A percentile compares a stretch with the other conserved stretches of the same genome.
Evolutionary conservation across 2,888 invertebrate genomes (phyloP).

Genomic region (Acleris laterana): DNA sequence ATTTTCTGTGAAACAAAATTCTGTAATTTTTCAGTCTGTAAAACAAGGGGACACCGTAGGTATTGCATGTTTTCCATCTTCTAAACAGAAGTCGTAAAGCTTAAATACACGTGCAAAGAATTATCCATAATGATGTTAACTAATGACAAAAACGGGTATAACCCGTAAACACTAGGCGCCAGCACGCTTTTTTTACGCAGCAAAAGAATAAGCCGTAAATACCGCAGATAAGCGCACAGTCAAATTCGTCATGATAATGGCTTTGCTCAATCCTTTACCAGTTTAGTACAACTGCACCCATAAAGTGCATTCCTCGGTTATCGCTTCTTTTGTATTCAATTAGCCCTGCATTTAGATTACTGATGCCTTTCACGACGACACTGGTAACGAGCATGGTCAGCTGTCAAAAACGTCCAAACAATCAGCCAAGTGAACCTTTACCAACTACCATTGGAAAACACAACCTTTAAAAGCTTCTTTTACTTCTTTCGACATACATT

Average conservation of each 20-base stretch:
- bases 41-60: too few relatives aligned
- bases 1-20: too few relatives aligned
- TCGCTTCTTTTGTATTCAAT: slow-evolving; percentile 83
- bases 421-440: slow-evolving; percentile 64
- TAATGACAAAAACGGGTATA: background rate
- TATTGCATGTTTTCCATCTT: too few relatives aligned
- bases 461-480: slow-evolving; percentile 37
- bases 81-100: too few relatives aligned
- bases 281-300: slow-evolving; percentile 64
- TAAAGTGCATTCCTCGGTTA: slow-evolving; percentile 78
- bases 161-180: slow-evolving; percentile 12
- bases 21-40: too few relatives aligned
- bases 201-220: slow-evolving; percentile 57
- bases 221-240: slow-evolving; percentile 47
- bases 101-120: background rate
- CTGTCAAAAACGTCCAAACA: slow-evolving; percentile 83
- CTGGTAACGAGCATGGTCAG: slow-evolving; percentile 82
- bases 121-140: background rate
- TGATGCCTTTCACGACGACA: slow-evolving; percentile 81
- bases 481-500: slow-evolving; percentile 36
- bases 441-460: slow-evolving; percentile 42
- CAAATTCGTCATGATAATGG: slow-evolving; percentile 35
- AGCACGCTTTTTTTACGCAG: slow-evolving; percentile 46
- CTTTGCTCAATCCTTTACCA: slow-evolving; percentile 51
- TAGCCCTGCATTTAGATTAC: slow-evolving; percentile 82